Conservation (phyloP, 1,140 invertebrate genomes). For the Asbolus verrucosus region DNA sequence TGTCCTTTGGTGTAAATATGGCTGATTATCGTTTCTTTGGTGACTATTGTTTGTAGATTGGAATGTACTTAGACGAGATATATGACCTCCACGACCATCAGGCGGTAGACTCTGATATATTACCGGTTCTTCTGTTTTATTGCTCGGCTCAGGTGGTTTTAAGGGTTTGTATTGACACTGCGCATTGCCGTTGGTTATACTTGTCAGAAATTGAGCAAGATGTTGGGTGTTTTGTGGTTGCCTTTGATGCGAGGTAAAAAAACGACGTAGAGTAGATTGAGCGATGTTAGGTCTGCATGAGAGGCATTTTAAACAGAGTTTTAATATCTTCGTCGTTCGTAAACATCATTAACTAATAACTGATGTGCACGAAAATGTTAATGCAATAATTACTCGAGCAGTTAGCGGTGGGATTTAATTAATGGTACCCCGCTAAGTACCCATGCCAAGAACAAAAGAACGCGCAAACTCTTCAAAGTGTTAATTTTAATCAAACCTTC, state of each 20-base stretch:
- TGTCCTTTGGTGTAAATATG: slow-evolving; percentile 50
- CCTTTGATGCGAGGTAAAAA: slow-evolving; percentile 50
- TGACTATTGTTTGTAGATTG: slow-evolving; percentile 41
- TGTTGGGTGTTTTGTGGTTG: slow-evolving; percentile 37
- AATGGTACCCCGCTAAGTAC: too few species aligned
- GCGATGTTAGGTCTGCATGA: slow-evolving; percentile 27
- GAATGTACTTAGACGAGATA: slow-evolving; percentile 47
- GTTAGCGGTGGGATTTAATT: too few species aligned
- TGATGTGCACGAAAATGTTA: too few species aligned
- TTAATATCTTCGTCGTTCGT: too few species aligned
- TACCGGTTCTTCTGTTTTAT: slow-evolving; percentile 15
- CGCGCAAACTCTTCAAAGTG: too few species aligned
- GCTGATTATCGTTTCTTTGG: slow-evolving; percentile 53
- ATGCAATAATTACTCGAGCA: too few species aligned
- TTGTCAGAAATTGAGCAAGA: slow-evolving; percentile 31
- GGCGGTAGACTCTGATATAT: slow-evolving; percentile 45
- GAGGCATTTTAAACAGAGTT: background rate
- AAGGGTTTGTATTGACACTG: slow-evolving; percentile 31
- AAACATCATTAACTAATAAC: too few species aligned
- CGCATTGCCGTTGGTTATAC: slow-evolving; percentile 34
- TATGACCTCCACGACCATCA: slow-evolving; percentile 42
- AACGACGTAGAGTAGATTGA: slow-evolving; percentile 47
- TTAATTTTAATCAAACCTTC: too few species aligned
- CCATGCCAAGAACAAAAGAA: too few species aligned
- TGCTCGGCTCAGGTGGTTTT: slow-evolving; percentile 3